Base-by-base conservation (phyloP, 2,797 vertebrate species). In the Bovichtus variegatus region DNA sequence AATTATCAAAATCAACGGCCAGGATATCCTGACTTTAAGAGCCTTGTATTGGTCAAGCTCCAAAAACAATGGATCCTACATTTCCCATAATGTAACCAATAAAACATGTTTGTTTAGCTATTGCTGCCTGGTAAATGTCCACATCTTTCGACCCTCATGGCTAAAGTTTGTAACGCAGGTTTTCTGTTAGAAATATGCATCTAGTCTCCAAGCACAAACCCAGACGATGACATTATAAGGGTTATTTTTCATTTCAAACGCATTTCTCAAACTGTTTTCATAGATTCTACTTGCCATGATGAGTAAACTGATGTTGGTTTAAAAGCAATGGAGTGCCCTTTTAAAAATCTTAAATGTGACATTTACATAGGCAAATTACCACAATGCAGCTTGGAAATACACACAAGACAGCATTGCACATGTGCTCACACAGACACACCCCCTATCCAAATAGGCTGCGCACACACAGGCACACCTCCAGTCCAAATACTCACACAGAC, bases 371-470 rank as follows among this genome's bases (percentile, higher is more conserved):
- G 47, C 27, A 43, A 11, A 40, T n/a, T n/a, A 67, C 36, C 53
- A 65, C 13, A 47, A 25, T 6, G 44, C 6, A 34, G 71, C 38
- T 41, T 49, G 54, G 40, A 36, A 38, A 36, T 3, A 72, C 58
- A 75, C 58, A 80, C 64, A 50, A 40, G 61, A 63, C 21, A 23
- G 23, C 58, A 27, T 19, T 49, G 62, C 84, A 80, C 86, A 55
- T 68, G 85, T 84, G 86, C 66, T 78, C 75, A 44, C 53, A 58
- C 25, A 53, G 82, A 89, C 89, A 89, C 90, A 59, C 91, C 84
- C 78, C 84, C 76, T 41, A 2, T 53, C 55, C 66, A 86, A 77
- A 85, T 10, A 78, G 66, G 51, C 73, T 73, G 66, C 54, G 9
- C 71, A 51, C 46, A 38, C 68, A 31, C 16, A 80, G 19, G n/a